Base-by-base conservation (phyloP, 2,113 vertebrate genomes). In the Microtus richardsoni region DNA sequence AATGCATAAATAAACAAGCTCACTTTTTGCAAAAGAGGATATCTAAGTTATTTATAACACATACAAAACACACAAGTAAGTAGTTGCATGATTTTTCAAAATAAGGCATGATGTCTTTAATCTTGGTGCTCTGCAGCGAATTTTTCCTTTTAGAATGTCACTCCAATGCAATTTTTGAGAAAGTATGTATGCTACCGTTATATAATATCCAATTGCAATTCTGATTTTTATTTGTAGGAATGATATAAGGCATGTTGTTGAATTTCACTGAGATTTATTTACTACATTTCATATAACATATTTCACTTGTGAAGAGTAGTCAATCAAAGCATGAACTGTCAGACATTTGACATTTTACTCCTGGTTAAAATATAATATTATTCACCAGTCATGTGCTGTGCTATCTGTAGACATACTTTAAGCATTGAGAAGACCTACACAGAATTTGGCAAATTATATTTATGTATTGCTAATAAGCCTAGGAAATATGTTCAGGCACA, bases 11-110 rank as follows among this genome's bases (percentile, higher is more conserved):
- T 17, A 83, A 60, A 60, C 4, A 62, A 39, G 41, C 39, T 24
- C 4, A 28, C 14, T 2, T 60, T 16, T 62, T 83, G n/a, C 28
- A 62, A 62, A 41, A 41, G 54, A 17, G 0, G n/a, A 28, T 83
- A 11, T 22, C 2, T 62, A 62, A 62, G 8, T 62, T 62, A 9
- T 83, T 16, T 36, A 2, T 26, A 11, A 7, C 33, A 5, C 49
- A 6, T 33, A 41, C 74, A 47, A 73, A n/a, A 77, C 0, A 47
- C 74, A 77, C 41, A 75, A 5, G 5, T 12, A 71, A 28, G 7
- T 41, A 26, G 14, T 28, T 78, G n/a, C 30, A 52, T 60, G 14
- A 84, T 26, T 89, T 96, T 93, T 79, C 13, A 78, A 97, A 91
- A 80, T 4, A 78, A 52, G 9, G 2, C 26, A 92, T 21, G 2